phyloP scores from a whole-genome alignment of 1,140 invertebrate species.

The Achatina immaculata region DNA sequence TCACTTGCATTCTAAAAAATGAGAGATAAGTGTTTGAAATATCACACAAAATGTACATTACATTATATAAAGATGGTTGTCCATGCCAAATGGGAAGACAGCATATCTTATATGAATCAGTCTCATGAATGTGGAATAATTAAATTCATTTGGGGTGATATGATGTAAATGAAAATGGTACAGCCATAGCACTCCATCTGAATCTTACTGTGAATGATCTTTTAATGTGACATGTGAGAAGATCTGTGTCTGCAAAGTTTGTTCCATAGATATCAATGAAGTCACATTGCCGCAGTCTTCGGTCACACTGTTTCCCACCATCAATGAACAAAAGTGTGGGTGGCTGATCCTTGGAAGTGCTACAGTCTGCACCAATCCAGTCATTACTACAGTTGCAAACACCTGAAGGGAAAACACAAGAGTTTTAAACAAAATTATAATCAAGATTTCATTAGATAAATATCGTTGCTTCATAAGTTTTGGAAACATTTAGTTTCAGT shows the following conservation, averaged over 20 bases:
- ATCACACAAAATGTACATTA: too few species aligned
- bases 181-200: too few species aligned
- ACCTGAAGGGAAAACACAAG: conserved; percentile 40
- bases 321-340: conserved; percentile 41
- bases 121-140: too few species aligned
- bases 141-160: too few species aligned
- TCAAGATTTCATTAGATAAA: background rate
- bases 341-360: conserved; percentile 38
- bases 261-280: conserved; percentile 45
- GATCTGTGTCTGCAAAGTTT: conserved; percentile 45
- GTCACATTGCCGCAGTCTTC: conserved; percentile 32
- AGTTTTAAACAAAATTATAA: background rate
- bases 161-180: too few species aligned
- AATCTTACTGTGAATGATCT: background rate
- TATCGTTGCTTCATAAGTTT: too few species aligned
- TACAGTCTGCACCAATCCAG: conserved; percentile 50
- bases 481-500: too few species aligned
- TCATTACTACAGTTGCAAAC: conserved; percentile 46
- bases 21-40: background rate
- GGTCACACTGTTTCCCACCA: conserved; percentile 43
- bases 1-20: background rate
- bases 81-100: too few species aligned
- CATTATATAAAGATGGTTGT: too few species aligned
- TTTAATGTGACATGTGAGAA: conserved; percentile 47
- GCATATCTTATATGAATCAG: too few species aligned